phyloP scores from a whole-genome alignment of 2,888 invertebrate species.

The Xylocampa areola region DNA sequence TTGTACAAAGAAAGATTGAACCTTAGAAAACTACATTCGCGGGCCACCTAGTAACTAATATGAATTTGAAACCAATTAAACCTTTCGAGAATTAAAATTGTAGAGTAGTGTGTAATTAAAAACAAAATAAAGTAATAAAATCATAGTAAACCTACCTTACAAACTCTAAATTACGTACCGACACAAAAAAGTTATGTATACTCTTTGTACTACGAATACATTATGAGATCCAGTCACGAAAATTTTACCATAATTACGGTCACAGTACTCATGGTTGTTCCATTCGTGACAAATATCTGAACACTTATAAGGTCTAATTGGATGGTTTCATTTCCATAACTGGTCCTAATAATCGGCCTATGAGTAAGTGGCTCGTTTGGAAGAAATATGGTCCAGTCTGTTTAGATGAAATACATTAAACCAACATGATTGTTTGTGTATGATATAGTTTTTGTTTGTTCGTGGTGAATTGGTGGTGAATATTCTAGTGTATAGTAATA shows the following conservation, averaged over 20 bases:
- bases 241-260: conserved; percentile 51
- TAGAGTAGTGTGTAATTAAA: too few species aligned
- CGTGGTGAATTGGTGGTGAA: too few species aligned
- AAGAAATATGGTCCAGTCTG: conserved; percentile 5
- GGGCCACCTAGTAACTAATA: too few species aligned
- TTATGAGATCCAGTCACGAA: conserved; percentile 56
- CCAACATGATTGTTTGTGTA: neutral
- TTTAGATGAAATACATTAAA: conserved; percentile 1
- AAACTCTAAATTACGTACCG: conserved; percentile 19
- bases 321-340: conserved; percentile 54
- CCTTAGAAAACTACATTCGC: too few species aligned
- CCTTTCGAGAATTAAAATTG: too few species aligned
- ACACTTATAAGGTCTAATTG: conserved; percentile 56
- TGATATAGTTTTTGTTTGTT: too few species aligned
- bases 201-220: conserved; percentile 9
- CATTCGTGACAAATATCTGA: conserved; percentile 56
- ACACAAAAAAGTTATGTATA: conserved; percentile 12
- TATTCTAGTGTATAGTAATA: too few species aligned
- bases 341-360: conserved; percentile 40
- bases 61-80: too few species aligned
- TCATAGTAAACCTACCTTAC: neutral
- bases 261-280: conserved; percentile 35
- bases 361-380: conserved; percentile 3
- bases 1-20: too few species aligned
- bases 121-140: neutral